Evolutionary conservation across 2,113 vertebrate species (phyloP), one percentile per base, ranked within the genome.

Genomic region (Lethenteron camtschaticum): DNA sequence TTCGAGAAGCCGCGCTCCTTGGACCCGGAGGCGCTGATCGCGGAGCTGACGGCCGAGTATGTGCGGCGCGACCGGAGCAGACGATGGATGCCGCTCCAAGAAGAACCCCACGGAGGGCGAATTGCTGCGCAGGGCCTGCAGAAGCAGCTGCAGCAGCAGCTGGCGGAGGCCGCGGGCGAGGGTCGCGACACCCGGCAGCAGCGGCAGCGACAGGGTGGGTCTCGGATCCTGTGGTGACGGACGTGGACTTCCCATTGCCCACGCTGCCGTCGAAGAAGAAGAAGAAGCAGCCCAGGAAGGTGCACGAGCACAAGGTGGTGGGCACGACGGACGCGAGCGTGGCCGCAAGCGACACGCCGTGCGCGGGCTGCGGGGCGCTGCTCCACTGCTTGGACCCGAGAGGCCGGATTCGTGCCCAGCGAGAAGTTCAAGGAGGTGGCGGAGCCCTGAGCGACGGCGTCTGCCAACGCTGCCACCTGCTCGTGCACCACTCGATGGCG

Each of bases 381-480:
- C 79, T 92, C 73, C 88, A 95, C 71, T 86, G 86, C 77, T 59
- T 73, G 0, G 78, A 81, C 9, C 77, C 0, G 41, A 20, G 8
- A 13, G 77, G 83, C 87, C 0, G 90, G 90, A 0, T 91, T 81
- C 76, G 56, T 95, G 59, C 85, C 89, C 59, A 80, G 79, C 8
- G 82, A 87, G 70, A 88, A 87, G 75, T 87, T 78, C 77, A 80
- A 74, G 69, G 68, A 71, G 58, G 78, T 68, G 1, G 16, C 14
- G 60, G 60, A 66, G 2, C 14, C 8, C 9, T 57, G 69, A 10
- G 63, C 1, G 74, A 72, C 0, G 76, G 80, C 1, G 80, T 83
- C 9, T 90, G 89, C 71, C 90, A 86, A 73, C 85, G 87, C 18
- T 91, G 90, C 76, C 84, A 82, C 78, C 72, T 85, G 58, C 80